Evolutionary conservation across 2,113 vertebrate genomes (phyloP), one percentile per base, ranked within the genome.

Genomic region (Puffinus mauretanicus): DNA sequence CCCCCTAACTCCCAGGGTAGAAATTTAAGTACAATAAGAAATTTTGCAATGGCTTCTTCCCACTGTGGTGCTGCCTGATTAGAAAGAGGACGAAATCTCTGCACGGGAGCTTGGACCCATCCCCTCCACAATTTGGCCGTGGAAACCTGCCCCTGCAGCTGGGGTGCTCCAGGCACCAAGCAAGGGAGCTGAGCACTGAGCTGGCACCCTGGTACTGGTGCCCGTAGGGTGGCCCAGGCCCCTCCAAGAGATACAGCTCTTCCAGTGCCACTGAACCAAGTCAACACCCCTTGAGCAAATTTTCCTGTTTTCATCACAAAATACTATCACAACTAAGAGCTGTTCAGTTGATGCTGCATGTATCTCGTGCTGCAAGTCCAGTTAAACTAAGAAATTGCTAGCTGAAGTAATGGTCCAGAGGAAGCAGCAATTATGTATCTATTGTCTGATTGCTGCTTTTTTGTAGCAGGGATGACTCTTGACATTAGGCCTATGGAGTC

Each of bases 401-500:
- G 67, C 62, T 62, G n/a, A 72, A 32, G 36, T 7, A 40, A 51
- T 40, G 70, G 49, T 87, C 58, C n/a, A 12, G 40, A 55, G 84
- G 81, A 94, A 85, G 73, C 44, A 73, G 70, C 75, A 89, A 55
- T 95, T 76, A 55, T 4, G 0, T 32, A 46, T 93, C 66, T 82
- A n/a, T 49, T 91, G 86, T 93, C 94, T 72, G 73, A 58, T 51
- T 58, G 29, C 84, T 93, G 66, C 66, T 55, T 54, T 86, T 87
- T 58, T 88, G 49, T 62, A 96, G 77, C 51, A 76, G 73, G 20
- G 89, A 86, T 86, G 89, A 65, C 78, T 93, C 91, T 88, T 70
- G 91, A 95, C 89, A 85, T 84, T 51, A 89, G 88, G 73, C 71
- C 81, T 77, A 79, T 80, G 93, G 95, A 94, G 71, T 83, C 95